Evolutionary conservation across 2,888 invertebrate species (phyloP).

Genomic region (Drosophila neonasuta): DNA sequence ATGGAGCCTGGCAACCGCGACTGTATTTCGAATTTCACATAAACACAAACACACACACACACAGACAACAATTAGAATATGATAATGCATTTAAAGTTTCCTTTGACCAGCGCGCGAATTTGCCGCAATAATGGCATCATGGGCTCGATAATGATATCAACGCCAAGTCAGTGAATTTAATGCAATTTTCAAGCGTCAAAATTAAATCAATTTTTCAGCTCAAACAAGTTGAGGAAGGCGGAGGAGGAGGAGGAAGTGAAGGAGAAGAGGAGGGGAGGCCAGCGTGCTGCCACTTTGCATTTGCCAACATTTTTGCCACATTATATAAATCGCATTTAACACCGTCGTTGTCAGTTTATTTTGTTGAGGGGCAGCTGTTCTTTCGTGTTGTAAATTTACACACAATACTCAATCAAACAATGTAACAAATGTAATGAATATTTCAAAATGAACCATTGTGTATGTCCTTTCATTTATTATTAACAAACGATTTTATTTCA

Average conservation of each 20-base stretch:
- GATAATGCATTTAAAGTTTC: constrained; percentile 7
- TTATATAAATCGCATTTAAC: constrained; percentile 51
- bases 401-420: not conserved
- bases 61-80: constrained; percentile 46
- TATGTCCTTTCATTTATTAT: not conserved
- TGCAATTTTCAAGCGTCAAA: constrained; percentile 53
- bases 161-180: constrained; percentile 63
- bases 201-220: constrained; percentile 47
- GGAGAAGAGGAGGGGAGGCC: no score
- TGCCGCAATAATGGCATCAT: constrained; percentile 33
- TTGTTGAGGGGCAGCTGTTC: not conserved
- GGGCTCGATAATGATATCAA: constrained; percentile 55
- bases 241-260: not conserved
- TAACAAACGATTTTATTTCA: constrained; percentile 3
- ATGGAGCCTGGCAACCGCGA: constrained; percentile 26
- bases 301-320: constrained; percentile 43
- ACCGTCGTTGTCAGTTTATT: constrained; percentile 12
- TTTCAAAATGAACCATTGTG: not conserved
- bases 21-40: not conserved
- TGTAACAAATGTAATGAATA: not conserved
- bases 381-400: not conserved
- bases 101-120: constrained; percentile 42
- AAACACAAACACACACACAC: not conserved
- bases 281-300: constrained; percentile 39
- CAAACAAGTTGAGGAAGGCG: not conserved